Percentiles rank a stretch among this genome's conserved stretches.
These are phyloP conservation scores for Falco naumanni DNA, from an alignment of 2,797 vertebrate species.

Conservation along the genomic window DNA sequence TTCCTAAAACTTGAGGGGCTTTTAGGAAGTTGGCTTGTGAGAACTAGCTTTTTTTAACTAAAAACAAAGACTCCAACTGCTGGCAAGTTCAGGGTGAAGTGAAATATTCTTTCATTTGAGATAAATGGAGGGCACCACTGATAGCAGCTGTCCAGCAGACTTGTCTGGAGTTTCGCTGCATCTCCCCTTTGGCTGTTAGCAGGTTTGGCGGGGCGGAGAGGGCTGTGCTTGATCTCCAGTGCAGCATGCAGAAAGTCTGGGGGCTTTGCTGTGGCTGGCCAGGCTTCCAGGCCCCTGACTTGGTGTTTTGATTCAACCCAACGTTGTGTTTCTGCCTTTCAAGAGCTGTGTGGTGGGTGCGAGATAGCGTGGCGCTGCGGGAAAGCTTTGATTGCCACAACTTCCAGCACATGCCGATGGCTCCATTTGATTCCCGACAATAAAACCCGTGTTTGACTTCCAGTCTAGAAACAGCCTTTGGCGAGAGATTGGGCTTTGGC, in stretches of 20 bases:
- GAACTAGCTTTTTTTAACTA: background rate
- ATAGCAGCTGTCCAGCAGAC: background rate
- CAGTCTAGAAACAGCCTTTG: background rate
- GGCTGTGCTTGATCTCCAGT: background rate
- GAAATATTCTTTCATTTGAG: background rate
- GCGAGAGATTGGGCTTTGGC: background rate
- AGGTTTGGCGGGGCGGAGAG: background rate
- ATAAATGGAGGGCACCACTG: background rate
- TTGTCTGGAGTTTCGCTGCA: background rate
- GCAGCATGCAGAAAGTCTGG: background rate
- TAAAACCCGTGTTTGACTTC: conserved; percentile 12
- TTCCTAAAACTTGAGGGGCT: background rate
- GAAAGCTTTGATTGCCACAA: background rate
- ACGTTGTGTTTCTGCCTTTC: background rate
- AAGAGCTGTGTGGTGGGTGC: background rate
- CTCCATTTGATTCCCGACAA: background rate
- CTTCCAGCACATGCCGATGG: background rate
- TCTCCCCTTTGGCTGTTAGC: background rate
- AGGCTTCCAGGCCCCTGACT: background rate
- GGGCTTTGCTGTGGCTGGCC: background rate
- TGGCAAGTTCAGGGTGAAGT: background rate
- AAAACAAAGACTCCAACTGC: background rate
- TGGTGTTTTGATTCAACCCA: background rate
- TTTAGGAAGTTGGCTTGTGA: background rate
- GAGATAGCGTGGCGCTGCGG: background rate